Evolutionary conservation across 1,140 invertebrate species (phyloP), one percentile per base, ranked within the genome.

Genomic region (Sinella curviseta): DNA sequence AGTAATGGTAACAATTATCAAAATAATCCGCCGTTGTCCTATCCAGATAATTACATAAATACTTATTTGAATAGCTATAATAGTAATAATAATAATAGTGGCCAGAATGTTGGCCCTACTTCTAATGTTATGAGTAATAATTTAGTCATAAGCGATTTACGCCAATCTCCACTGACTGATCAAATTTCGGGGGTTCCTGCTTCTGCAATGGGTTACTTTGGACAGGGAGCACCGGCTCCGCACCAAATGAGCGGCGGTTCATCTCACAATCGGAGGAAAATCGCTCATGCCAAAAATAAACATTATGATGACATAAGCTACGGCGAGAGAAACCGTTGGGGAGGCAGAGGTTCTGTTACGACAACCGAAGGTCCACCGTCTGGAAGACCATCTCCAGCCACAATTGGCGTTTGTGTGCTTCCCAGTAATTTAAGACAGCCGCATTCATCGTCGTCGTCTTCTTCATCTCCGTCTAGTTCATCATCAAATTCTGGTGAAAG

Each of bases 311-410:
- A 60, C 24, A 2, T 3, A 8, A 30, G 39, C 36, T 48, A 39
- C 36, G 24, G 14, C 16, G 74, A 24, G 2, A 33, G 65, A 26
- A 26, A 70, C 65, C 26, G 65, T 3, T 33, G 24, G 24, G 31
- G 26, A 30, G 30, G 65, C 24, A 20, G 65, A 33, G 30, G 26
- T 20, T n/a, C 36, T 20, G 36, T 28, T 16, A 79, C 75, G 26
- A 81, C 80, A 1, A 81, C 80, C 17, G 80, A 81, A 35, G 31
- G 48, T 20, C 55, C 36, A 4, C 2, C 3, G 39, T 24, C 30
- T 20, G n/a, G 73, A 14, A 36, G 39, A 31, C 55, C 74, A 33
- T 31, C 55, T 48, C 75, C 75, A 48, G 12, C 55, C 34, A 24
- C 78, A 26, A 75, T 65, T 26, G 74, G 74, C 17, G 73, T 75